A percentile compares a stretch with the other conserved stretches of the same genome.
Evolutionary conservation across 1,140 invertebrate species (phyloP).

Genomic region (Zophobas atratus): DNA sequence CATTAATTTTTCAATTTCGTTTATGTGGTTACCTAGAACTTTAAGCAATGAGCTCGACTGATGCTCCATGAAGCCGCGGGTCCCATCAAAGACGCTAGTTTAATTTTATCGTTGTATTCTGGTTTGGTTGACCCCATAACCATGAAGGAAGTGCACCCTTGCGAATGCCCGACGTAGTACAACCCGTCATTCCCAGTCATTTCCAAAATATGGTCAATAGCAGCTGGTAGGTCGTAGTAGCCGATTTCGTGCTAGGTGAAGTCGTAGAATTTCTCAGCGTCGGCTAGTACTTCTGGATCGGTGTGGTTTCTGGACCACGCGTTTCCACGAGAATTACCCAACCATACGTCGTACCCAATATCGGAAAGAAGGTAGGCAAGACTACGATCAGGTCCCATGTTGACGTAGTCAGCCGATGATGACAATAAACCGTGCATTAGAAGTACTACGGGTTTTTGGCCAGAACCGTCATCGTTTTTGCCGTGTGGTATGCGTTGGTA

Average conservation of each 20-base stretch:
- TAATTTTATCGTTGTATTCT: constrained; percentile 72
- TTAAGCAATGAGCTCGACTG: constrained; percentile 12
- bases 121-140: constrained; percentile 70
- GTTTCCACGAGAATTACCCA: constrained; percentile 73
- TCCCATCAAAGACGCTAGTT: constrained; percentile 71
- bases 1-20: constrained; percentile 4
- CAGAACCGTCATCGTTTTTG: constrained; percentile 54
- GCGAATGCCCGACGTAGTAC: constrained; percentile 73
- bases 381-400: constrained; percentile 59
- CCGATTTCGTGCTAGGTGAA: constrained; percentile 75
- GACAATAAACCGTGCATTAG: constrained; percentile 80
- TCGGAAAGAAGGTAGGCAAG: constrained; percentile 75
- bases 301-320: constrained; percentile 37
- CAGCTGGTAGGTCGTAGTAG: constrained; percentile 75
- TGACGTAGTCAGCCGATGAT: constrained; percentile 70
- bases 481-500: constrained; percentile 76
- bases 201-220: constrained; percentile 73
- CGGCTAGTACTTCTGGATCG: constrained; percentile 18
- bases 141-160: constrained; percentile 73
- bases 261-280: constrained; percentile 31
- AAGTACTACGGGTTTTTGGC: constrained; percentile 63
- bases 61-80: constrained; percentile 70
- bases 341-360: constrained; percentile 78
- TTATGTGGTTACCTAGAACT: constrained; percentile 11
- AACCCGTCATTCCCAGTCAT: constrained; percentile 69